Conservation (phyloP, 2,113 vertebrate genomes). For the Spea multiplicata region DNA sequence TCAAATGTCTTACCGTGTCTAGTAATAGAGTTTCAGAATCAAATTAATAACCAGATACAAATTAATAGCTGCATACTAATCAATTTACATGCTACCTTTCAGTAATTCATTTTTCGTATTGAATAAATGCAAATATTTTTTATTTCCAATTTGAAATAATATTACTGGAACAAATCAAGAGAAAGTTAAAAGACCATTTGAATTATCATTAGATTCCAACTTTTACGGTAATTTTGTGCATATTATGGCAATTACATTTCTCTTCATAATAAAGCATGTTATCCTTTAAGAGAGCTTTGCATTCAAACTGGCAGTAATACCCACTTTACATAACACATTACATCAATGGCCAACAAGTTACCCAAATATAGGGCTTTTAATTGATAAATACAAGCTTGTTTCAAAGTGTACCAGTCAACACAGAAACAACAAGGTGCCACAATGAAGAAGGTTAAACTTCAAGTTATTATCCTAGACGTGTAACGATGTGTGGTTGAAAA, state of each 20-base stretch:
- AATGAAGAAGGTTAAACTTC: too few species aligned
- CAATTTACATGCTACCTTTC: slow-evolving; percentile 37
- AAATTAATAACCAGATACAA: slow-evolving; percentile 39
- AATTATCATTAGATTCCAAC: too few species aligned
- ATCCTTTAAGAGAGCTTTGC: too few species aligned
- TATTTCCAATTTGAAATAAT: neutral
- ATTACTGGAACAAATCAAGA: neutral
- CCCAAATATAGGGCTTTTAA: too few species aligned
- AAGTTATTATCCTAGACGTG: too few species aligned
- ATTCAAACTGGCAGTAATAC: too few species aligned
- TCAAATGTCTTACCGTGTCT: slow-evolving; percentile 10
- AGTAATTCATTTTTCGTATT: neutral
- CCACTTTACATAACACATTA: too few species aligned
- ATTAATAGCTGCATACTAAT: slow-evolving; percentile 40
- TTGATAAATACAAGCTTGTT: too few species aligned
- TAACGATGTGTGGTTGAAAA: too few species aligned
- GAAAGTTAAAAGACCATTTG: neutral
- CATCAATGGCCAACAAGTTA: too few species aligned
- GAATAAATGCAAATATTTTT: slow-evolving; percentile 20
- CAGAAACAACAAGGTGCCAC: too few species aligned
- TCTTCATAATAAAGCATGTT: neutral
- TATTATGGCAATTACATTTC: neutral
- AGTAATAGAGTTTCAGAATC: slow-evolving; percentile 26
- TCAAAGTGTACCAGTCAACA: too few species aligned
- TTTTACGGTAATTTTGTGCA: neutral